These are phyloP conservation scores for Percina caprodes DNA, from an alignment of 2,113 vertebrate species.

Conservation along the genomic window DNA sequence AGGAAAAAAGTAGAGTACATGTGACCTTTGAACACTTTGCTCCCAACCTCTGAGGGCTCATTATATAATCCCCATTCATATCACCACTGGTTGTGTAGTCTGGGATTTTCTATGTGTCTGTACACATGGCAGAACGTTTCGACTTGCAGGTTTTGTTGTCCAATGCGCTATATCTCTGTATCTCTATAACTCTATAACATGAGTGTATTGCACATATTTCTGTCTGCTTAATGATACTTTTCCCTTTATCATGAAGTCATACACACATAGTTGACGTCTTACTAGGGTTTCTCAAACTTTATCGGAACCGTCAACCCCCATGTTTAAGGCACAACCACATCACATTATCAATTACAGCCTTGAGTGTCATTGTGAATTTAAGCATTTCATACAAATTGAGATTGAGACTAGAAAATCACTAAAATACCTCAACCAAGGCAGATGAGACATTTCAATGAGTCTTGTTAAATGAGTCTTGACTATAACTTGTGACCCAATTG, in stretches of 20 bases:
- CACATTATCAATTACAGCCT: too few species aligned
- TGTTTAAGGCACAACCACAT: too few species aligned
- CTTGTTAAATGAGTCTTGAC: neutral
- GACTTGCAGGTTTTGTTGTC: neutral
- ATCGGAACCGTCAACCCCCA: neutral
- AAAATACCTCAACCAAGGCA: neutral
- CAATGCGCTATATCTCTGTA: neutral
- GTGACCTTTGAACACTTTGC: neutral
- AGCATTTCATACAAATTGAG: neutral
- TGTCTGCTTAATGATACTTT: too few species aligned
- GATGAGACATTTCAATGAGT: neutral
- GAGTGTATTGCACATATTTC: neutral
- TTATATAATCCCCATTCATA: neutral
- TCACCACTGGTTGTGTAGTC: neutral
- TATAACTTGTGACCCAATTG: neutral
- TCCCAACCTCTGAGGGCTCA: neutral
- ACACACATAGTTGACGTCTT: too few species aligned
- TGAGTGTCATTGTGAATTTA: neutral
- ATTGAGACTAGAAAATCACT: neutral
- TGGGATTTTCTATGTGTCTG: conserved; percentile 34
- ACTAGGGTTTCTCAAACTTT: neutral
- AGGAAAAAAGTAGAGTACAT: neutral
- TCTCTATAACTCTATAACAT: too few species aligned
- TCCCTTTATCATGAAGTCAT: too few species aligned
- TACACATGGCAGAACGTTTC: conserved; percentile 7